Percentiles rank a stretch among this genome's conserved stretches.
phyloP scores from a whole-genome alignment of 2,888 invertebrate species.

The Prosopocoilus inquinatus region DNA sequence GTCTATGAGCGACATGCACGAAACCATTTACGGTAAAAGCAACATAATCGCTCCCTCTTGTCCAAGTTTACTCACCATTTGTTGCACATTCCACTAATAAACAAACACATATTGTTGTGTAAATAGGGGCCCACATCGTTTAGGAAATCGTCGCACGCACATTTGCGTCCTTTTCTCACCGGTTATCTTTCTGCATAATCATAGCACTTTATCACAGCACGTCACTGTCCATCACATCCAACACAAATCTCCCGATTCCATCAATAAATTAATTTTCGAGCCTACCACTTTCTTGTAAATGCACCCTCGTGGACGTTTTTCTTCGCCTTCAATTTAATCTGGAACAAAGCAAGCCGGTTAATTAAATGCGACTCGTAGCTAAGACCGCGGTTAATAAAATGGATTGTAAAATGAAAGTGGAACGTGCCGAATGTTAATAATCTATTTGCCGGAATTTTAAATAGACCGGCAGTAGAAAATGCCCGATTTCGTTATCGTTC shows the following conservation, averaged over 20 bases:
- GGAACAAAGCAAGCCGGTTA: neutral
- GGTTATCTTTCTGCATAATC: neutral
- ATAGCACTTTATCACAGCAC: neutral
- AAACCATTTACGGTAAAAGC: too few species aligned
- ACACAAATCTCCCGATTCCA: too few species aligned
- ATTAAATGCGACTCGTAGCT: neutral
- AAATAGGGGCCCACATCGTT: conserved; percentile 26
- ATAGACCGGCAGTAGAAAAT: too few species aligned
- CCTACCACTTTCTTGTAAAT: too few species aligned
- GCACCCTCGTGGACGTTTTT: too few species aligned
- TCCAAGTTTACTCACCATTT: conserved; percentile 19
- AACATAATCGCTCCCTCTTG: too few species aligned
- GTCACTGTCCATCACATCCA: neutral
- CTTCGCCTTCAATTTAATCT: neutral
- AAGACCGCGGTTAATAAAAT: neutral
- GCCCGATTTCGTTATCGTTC: too few species aligned
- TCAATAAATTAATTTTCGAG: too few species aligned
- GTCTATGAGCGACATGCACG: too few species aligned
- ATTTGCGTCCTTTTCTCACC: conserved; percentile 16
- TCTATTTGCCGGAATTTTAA: too few species aligned
- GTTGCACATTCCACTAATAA: conserved; percentile 22
- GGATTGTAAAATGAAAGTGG: conserved; percentile 1
- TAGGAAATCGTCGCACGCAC: conserved; percentile 21
- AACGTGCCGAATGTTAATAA: neutral
- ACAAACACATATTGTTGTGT: conserved; percentile 23